Conservation (phyloP, 2,113 vertebrate genomes). For the Procapra przewalskii region DNA sequence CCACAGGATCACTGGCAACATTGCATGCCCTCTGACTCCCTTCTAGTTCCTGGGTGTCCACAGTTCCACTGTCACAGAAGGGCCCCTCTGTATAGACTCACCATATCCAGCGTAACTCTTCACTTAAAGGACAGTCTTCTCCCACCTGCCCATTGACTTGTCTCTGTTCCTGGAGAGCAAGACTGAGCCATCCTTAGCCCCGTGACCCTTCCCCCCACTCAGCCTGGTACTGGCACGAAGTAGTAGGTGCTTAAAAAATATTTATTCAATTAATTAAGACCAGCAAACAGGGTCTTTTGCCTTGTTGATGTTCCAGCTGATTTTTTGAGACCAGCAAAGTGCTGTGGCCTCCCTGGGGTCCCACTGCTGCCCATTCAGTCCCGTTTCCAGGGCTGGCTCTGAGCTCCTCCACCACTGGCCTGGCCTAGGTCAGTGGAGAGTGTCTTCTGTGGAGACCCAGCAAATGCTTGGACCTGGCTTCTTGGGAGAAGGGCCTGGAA, state of each 20-base stretch:
- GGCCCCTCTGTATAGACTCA: not conserved
- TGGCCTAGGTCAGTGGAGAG: not conserved
- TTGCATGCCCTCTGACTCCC: not conserved
- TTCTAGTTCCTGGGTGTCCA: not conserved
- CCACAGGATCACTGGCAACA: not conserved
- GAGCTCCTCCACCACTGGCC: not conserved
- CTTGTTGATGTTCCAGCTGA: constrained; percentile 20
- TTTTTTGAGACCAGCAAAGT: constrained; percentile 12
- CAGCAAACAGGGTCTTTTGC: not conserved
- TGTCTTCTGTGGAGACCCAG: not conserved
- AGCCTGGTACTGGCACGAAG: not conserved
- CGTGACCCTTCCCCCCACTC: not conserved
- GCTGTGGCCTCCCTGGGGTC: not conserved
- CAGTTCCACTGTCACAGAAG: not conserved
- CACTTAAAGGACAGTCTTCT: not conserved
- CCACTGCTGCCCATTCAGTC: not conserved
- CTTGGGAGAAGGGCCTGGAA: not conserved
- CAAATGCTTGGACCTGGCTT: not conserved
- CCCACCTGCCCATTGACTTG: not conserved
- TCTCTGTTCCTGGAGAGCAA: not conserved
- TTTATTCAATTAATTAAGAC: constrained; percentile 41
- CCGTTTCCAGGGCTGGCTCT: not conserved
- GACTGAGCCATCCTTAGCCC: not conserved
- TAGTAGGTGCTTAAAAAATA: constrained; percentile 15
- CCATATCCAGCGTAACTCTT: not conserved